Evolutionary conservation across 2,113 vertebrate species (phyloP), one percentile per base, ranked within the genome.

Genomic region (Illadopsis cleaveri): DNA sequence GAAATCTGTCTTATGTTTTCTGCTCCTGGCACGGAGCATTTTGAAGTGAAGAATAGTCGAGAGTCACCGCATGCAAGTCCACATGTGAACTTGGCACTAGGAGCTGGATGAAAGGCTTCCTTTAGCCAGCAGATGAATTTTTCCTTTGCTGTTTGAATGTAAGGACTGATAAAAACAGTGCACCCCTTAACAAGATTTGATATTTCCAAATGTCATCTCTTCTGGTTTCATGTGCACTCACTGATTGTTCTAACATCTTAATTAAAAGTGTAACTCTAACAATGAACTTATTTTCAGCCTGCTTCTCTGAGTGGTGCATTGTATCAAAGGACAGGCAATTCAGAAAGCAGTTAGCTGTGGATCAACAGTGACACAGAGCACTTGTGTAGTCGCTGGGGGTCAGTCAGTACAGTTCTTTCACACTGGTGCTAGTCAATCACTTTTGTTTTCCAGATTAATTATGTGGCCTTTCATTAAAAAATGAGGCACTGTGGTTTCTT

Each of bases 181-280:
- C 35, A 70, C 47, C 17, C 65, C 54, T 91, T 89, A 87, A 72
- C 5, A 30, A 76, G 68, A 60, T 68, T 78, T 91, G 86, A 48
- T 93, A 96, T 96, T 92, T 96, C 86, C 80, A 95, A 95, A 97
- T 91, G 89, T 85, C 87, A 92, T 75, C 77, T 62, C 79, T 87
- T 94, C 56, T 87, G 64, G 66, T 66, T 95, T 90, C 80, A 53
- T 14, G 27, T 2, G 2, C 1, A 9, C 76, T 84, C 82, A 73
- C 82, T 92, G 94, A 91, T 95, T 92, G 71, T 87, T 92, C 75
- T 88, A 93, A 81, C 24, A 37, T 82, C 94, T 95, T 96, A 94
- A 96, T 97, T 96, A 96, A 95, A 96, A 95, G 86, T 94, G 68
- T 95, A 94, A 94, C 89, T 97, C 68, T 96, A 92, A 96, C 94